Percentiles rank a stretch among this genome's conserved stretches.
phyloP scores from a whole-genome alignment of 64 coral and sea anemone genomes.

The Trachythela sp. region DNA sequence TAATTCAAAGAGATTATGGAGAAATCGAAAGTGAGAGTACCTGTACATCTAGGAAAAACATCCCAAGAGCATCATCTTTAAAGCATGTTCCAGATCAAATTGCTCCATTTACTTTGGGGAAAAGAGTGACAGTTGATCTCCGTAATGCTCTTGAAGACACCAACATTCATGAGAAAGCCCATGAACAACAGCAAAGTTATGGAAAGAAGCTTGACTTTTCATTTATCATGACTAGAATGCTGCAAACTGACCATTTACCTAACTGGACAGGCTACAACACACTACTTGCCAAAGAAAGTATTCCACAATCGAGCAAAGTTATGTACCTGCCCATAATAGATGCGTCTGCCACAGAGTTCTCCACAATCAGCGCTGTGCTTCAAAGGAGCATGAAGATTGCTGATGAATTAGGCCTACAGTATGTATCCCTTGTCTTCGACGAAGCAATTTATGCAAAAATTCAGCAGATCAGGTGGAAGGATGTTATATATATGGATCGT shows the following conservation, averaged over 20 bases:
- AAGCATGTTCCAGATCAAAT: slow-evolving; percentile 11
- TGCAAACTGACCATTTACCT: neutral
- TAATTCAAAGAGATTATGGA: neutral
- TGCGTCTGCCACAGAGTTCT: slow-evolving; percentile 16
- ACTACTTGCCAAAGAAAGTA: neutral
- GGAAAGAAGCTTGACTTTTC: neutral
- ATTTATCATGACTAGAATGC: neutral
- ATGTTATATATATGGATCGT: slow-evolving; percentile 2
- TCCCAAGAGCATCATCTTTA: slow-evolving; percentile 2
- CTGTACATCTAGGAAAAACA: neutral
- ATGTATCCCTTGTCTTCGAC: slow-evolving; percentile 17
- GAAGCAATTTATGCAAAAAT: no score
- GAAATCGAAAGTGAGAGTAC: neutral
- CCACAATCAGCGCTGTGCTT: neutral
- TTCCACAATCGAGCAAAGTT: neutral
- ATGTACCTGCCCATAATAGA: slow-evolving; percentile 18
- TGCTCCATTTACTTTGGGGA: neutral
- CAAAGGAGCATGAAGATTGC: neutral
- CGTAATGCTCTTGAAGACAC: neutral
- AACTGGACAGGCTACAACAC: neutral
- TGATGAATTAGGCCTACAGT: neutral
- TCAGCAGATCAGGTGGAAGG: no score
- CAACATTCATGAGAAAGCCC: no score
- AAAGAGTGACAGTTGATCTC: neutral
- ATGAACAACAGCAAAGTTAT: neutral